Conservation (phyloP, 2,888 invertebrate species). For the Diadegma fenestrale region DNA sequence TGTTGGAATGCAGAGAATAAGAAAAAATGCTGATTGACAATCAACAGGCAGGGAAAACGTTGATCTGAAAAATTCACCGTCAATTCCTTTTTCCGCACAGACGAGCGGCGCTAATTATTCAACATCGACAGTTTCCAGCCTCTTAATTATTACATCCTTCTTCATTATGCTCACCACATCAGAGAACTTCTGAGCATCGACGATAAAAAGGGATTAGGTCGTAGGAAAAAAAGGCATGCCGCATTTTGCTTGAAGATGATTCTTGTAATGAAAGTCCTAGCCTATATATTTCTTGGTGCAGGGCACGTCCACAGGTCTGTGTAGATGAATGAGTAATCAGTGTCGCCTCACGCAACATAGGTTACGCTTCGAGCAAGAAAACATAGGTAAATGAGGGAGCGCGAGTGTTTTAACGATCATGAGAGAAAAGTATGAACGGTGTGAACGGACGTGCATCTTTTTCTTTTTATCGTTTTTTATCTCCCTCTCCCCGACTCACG, state of each 20-base stretch:
- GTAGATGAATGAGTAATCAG: conserved; percentile 66
- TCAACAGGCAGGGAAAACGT: too few relatives aligned
- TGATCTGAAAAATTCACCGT: too few relatives aligned
- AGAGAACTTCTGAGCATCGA: background rate
- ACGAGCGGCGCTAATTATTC: background rate
- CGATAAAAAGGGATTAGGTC: conserved; percentile 23
- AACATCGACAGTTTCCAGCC: background rate
- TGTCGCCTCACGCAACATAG: conserved; percentile 63
- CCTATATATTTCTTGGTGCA: conserved; percentile 49
- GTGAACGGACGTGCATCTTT: conserved; percentile 46
- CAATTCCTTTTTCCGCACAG: background rate
- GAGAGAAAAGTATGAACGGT: conserved; percentile 59
- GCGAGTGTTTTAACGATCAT: conserved; percentile 66
- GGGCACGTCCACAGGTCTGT: conserved; percentile 1
- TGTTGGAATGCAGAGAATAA: background rate
- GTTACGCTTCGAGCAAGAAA: conserved; percentile 59
- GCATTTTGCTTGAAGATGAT: conserved; percentile 41
- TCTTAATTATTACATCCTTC: background rate
- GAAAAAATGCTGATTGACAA: too few relatives aligned
- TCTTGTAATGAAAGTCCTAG: conserved; percentile 57
- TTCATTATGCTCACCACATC: background rate
- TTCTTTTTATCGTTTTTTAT: conserved; percentile 7
- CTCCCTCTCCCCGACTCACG: conserved; percentile 28
- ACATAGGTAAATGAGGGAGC: conserved; percentile 58
- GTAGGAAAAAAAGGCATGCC: conserved; percentile 6